These are phyloP conservation scores for Drosophila kohkoa DNA, from an alignment of 1,140 invertebrate genomes.

Conservation along the genomic window DNA sequence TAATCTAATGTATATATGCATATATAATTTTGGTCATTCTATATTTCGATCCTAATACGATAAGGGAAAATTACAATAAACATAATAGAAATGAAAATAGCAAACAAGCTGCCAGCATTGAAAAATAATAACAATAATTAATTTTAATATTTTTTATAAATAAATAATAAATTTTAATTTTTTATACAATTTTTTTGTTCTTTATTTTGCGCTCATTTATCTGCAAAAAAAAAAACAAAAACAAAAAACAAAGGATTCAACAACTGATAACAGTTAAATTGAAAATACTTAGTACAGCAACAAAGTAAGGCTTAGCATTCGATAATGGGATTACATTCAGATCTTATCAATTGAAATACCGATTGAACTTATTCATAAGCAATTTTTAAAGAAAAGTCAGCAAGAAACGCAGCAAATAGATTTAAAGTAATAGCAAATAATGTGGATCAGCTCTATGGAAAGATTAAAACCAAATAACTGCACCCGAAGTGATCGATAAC, in stretches of 20 bases:
- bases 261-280: slow-evolving; percentile 28
- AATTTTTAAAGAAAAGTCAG: slow-evolving; percentile 63
- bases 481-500: slow-evolving; percentile 10
- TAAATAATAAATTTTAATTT: slow-evolving; percentile 80
- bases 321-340: slow-evolving; percentile 57
- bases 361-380: slow-evolving; percentile 64
- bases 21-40: slow-evolving; percentile 29
- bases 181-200: slow-evolving; percentile 63
- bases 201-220: slow-evolving; percentile 69
- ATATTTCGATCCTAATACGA: slow-evolving; percentile 66
- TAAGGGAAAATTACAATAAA: slow-evolving; percentile 41
- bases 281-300: slow-evolving; percentile 29
- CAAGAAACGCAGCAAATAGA: slow-evolving; percentile 62
- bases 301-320: slow-evolving; percentile 55
- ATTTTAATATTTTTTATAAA: slow-evolving; percentile 66
- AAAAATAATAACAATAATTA: slow-evolving; percentile 81
- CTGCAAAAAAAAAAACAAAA: neutral
- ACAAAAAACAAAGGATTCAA: slow-evolving; percentile 30
- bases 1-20: neutral
- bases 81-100: slow-evolving; percentile 63
- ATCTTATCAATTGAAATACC: slow-evolving; percentile 61
- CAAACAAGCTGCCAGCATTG: slow-evolving; percentile 76
- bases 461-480: slow-evolving; percentile 40
- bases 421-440: slow-evolving; percentile 56
- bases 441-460: slow-evolving; percentile 32